Percentiles rank a stretch among this genome's conserved stretches.
Evolutionary conservation across 1,140 invertebrate genomes (phyloP).

Genomic region (Mercenaria mercenaria): DNA sequence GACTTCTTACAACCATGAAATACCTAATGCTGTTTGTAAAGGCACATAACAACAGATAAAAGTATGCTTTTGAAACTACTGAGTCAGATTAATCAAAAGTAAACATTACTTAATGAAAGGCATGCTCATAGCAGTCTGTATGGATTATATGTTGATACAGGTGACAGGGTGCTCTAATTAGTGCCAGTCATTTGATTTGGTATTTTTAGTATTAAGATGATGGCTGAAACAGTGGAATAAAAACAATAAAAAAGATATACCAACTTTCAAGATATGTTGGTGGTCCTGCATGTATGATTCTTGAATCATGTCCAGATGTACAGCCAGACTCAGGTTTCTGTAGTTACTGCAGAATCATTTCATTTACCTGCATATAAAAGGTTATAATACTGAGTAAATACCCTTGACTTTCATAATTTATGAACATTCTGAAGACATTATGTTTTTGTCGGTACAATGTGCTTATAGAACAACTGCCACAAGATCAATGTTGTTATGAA

Average conservation of each 20-base stretch:
- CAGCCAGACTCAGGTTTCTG: slow-evolving; percentile 1
- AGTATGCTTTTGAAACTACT: slow-evolving; percentile 66
- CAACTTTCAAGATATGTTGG: slow-evolving; percentile 22
- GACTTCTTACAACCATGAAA: slow-evolving; percentile 56
- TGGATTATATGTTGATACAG: slow-evolving; percentile 52
- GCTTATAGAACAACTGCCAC: no score
- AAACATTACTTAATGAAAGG: slow-evolving; percentile 18
- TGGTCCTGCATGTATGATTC: slow-evolving; percentile 35
- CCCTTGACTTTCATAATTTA: no score
- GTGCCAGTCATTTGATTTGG: no score
- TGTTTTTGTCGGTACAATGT: background rate
- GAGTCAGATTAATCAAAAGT: slow-evolving; percentile 11
- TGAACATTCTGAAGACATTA: background rate
- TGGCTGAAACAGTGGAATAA: no score
- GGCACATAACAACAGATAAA: slow-evolving; percentile 59
- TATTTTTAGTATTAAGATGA: no score
- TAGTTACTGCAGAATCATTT: background rate
- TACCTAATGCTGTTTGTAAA: slow-evolving; percentile 60
- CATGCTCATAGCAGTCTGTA: slow-evolving; percentile 4
- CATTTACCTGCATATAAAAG: slow-evolving; percentile 19
- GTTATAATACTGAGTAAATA: no score
- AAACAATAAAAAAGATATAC: no score
- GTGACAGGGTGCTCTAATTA: slow-evolving; percentile 30
- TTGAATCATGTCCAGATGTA: background rate
- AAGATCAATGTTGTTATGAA: no score